Evolutionary conservation across 2,888 invertebrate genomes (phyloP), one percentile per base, ranked within the genome.

Genomic region (Cosmia pyralina): DNA sequence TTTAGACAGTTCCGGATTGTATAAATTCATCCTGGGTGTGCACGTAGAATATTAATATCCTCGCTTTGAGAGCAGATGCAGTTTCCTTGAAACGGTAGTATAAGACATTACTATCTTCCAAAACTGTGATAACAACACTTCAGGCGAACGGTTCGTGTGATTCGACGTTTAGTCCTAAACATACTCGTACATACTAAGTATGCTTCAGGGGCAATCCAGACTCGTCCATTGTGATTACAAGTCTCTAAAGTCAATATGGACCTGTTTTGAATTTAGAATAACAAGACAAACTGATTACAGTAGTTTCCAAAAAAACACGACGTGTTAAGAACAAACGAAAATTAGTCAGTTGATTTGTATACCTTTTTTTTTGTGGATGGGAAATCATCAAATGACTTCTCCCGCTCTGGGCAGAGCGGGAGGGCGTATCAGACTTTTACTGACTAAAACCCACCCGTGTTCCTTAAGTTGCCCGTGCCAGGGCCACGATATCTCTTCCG

Each of bases 41-140:
- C 22, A 19, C 44, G 46, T 65, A n/a, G 64, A 83, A 83, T 80
- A 83, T 59, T 83, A 79, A 80, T 68, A 72, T 57, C 38, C 34
- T 59, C 19, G 57, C 79, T 72, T 72, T 83, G 55, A 58, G 58
- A 64, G 22, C 57, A 73, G 34, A 68, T 63, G 55, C 59, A 64
- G 50, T 64, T 28, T 15, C 57, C 50, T 73, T 22, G 6, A 19
- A 68, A 67, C n/a, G 6, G 22, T 6, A 38, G 53, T 11, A 38
- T 50, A 22, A 22, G 15, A 38, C n/a, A 38, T 59, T 69, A 1
- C 28, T 50, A 19, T 71, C 44, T 58, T 10, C n/a, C 15, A 38
- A 65, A 69, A 34, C 38, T 46, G 53, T 44, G 55, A 50, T 66
- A 22, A 19, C 13, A 48, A 70, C 50, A 11, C 28, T 69, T 57